Percentiles rank a stretch among this genome's conserved stretches.
Conservation (phyloP, 2,797 vertebrate genomes). For the Vireo griseus region DNA sequence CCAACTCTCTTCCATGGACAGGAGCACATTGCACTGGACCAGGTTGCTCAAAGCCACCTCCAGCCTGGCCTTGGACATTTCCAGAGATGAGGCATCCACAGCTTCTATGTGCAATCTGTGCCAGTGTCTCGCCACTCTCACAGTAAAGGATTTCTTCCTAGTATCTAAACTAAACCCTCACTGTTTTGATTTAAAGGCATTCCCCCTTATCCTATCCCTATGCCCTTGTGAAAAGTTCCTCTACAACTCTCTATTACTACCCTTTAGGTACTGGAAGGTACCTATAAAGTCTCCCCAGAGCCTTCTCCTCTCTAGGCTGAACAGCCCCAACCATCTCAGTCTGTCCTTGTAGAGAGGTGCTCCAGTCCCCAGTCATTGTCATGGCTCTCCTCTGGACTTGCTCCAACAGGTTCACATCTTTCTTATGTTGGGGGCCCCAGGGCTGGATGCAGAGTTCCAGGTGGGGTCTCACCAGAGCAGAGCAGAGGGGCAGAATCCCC, state of each 20-base stretch:
- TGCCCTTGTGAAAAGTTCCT: background rate
- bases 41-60: background rate
- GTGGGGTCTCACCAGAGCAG: background rate
- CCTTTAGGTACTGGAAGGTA: background rate
- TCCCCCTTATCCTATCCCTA: background rate
- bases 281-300: background rate
- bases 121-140: background rate
- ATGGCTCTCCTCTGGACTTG: background rate
- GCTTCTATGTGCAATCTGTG: background rate
- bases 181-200: background rate
- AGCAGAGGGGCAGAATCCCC: background rate
- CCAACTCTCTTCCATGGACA: background rate
- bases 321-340: background rate
- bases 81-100: background rate
- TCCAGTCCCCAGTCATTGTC: background rate
- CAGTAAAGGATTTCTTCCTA: background rate
- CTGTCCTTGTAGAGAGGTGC: background rate
- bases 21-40: rapidly evolving
- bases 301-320: background rate
- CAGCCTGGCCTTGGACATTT: background rate
- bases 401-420: background rate
- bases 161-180: background rate
- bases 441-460: background rate
- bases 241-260: background rate
- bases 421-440: background rate